phyloP scores from a whole-genome alignment of 2,888 invertebrate species.

The Trichogramma dendrolimi region DNA sequence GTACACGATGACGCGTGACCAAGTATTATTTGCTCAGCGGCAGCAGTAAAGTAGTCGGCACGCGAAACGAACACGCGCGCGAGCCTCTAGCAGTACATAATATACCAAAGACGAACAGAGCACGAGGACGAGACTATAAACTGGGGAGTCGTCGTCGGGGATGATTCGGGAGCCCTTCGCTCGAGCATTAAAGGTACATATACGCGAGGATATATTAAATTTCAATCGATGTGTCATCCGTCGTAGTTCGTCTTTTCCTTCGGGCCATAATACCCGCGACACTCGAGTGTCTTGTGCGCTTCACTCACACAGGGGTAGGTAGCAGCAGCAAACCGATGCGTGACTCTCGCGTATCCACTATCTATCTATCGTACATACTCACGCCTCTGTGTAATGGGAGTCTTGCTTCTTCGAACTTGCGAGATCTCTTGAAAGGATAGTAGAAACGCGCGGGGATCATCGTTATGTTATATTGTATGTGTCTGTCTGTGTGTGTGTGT shows the following conservation, averaged over 20 bases:
- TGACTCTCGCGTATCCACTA: not conserved
- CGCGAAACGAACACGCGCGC: conserved; percentile 19
- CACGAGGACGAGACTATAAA: not conserved
- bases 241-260: conserved; percentile 34
- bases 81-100: not conserved
- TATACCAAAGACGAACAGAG: conserved; percentile 3
- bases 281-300: not conserved
- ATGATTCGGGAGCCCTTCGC: conserved; percentile 15
- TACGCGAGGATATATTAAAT: conserved; percentile 45
- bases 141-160: conserved; percentile 33
- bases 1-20: conserved; percentile 10
- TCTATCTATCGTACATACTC: not conserved
- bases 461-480: not conserved
- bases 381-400: not conserved
- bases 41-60: conserved; percentile 17
- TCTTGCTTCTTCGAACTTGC: too few relatives aligned
- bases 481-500: too few relatives aligned
- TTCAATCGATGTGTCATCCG: conserved; percentile 47
- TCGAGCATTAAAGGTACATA: conserved; percentile 1
- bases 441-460: not conserved
- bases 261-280: too few relatives aligned
- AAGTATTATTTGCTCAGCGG: conserved; percentile 18
- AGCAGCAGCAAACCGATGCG: not conserved
- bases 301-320: conserved; percentile 29
- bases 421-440: not conserved